Evolutionary conservation across 2,113 vertebrate genomes (phyloP), one percentile per base, ranked within the genome.

Genomic region (Paralichthys olivaceus): DNA sequence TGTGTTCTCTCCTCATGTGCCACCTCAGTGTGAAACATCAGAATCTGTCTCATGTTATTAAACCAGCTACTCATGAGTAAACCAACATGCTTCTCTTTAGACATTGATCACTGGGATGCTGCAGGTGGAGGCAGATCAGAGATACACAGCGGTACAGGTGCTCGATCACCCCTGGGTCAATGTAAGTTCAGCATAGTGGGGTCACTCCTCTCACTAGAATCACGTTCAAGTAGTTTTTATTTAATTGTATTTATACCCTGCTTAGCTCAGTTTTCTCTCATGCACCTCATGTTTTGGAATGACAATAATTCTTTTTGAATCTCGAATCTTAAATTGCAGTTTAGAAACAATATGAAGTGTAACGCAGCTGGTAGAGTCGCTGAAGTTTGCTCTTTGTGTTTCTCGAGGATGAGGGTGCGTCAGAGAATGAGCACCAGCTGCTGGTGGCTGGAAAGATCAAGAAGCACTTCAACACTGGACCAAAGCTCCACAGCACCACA

Each of bases 91-190:
- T 26, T 11, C 70, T n/a, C 81, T 83, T 43, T 49, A 99, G 98
- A 95, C 95, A 78, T 96, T 99, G 83, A 97, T 99, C 80, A 95
- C 93, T 56, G 95, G 93, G 91, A 99, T 99, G 98, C 96, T 99
- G 72, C 94, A 97, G 91, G 96, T 98, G 64, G 95, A 96, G 56
- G 95, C 95, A 25, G 96, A 97, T 68, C 95, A 96, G 86, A 95
- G 98, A 75, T 98, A 94, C 90, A 96, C 98, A 29, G 97, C 98
- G 6, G 75, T 95, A 71, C 97, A 99, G 89, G 96, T 98, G 79
- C 95, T 99, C 22, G 97, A 97, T 64, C 97, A 99, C 59, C 94
- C 96, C 20, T 99, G 98, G 98, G 97, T 99, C 83, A 99, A 97
- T 25, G 98, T 99, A 93, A 98, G 97, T 94, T 83, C 55, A 78